phyloP scores from a whole-genome alignment of 1,140 invertebrate genomes.

The Brachionus manjavacas region DNA sequence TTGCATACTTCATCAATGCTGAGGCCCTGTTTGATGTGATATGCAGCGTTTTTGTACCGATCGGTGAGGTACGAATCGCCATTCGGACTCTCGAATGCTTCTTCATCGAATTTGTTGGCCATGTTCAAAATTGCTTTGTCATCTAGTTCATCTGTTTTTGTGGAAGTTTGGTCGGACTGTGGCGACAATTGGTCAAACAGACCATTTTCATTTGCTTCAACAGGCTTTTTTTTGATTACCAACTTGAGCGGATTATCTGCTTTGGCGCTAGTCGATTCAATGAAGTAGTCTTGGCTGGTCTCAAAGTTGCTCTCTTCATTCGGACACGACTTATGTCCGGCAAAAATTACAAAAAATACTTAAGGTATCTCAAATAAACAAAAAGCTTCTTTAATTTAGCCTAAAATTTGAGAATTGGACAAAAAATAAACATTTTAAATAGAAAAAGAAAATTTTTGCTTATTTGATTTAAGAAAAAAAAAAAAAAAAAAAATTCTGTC shows the following conservation, averaged over 20 bases:
- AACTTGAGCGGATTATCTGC: neutral
- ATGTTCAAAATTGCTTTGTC: neutral
- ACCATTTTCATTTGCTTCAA: neutral
- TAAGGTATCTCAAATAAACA: slow-evolving; percentile 10
- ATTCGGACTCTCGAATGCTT: neutral
- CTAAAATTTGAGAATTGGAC: neutral
- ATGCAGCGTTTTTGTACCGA: slow-evolving; percentile 21
- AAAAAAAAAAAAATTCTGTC: no score
- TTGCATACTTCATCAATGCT: slow-evolving; percentile 31
- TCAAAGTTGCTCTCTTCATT: neutral
- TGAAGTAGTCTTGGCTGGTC: neutral
- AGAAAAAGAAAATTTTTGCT: slow-evolving; percentile 16
- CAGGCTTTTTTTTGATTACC: neutral
- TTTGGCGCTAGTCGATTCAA: neutral
- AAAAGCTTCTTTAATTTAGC: slow-evolving; percentile 28
- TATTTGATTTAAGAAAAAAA: slow-evolving; percentile 28
- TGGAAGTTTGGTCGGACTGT: neutral
- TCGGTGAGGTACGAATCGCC: slow-evolving; percentile 16
- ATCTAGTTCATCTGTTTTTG: slow-evolving; percentile 18
- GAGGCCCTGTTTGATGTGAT: slow-evolving; percentile 33
- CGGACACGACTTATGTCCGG: neutral
- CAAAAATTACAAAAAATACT: slow-evolving; percentile 12
- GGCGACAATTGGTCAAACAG: neutral
- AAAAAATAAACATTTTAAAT: neutral
- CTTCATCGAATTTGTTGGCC: neutral